Percentiles rank a stretch among this genome's conserved stretches.
Evolutionary conservation across 2,113 vertebrate species (phyloP).

Genomic region (Astatoreochromis straeleni): DNA sequence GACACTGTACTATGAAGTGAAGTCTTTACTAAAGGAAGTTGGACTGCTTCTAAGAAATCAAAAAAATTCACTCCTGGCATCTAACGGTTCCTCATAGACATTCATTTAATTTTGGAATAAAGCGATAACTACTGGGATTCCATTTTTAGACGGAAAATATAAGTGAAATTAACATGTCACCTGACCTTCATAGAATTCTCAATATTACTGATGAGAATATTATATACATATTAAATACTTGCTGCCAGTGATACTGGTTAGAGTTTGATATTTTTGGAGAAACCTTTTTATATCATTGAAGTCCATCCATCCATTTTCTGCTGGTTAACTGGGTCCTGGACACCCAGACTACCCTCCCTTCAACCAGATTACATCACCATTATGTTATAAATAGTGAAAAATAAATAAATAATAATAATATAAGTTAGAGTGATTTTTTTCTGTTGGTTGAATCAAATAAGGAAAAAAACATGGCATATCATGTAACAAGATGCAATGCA

Average conservation of each 20-base stretch:
- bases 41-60: background rate
- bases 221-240: background rate
- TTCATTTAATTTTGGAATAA: background rate
- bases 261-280: fast-evolving
- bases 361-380: background rate
- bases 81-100: background rate
- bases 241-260: background rate
- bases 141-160: background rate
- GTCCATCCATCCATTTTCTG: background rate
- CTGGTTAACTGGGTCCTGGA: background rate
- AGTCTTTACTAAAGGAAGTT: background rate
- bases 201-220: background rate
- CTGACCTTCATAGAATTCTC: background rate
- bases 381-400: background rate
- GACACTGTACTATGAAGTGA: background rate
- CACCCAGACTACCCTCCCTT: background rate
- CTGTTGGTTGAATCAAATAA: background rate
- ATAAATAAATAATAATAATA: background rate
- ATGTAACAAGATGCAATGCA: background rate
- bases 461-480: background rate
- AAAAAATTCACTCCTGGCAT: background rate
- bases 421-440: background rate
- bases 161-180: background rate
- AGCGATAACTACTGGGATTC: fast-evolving
- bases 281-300: background rate